phyloP scores from a whole-genome alignment of 2,888 invertebrate genomes.

The Monochamus alternatus region DNA sequence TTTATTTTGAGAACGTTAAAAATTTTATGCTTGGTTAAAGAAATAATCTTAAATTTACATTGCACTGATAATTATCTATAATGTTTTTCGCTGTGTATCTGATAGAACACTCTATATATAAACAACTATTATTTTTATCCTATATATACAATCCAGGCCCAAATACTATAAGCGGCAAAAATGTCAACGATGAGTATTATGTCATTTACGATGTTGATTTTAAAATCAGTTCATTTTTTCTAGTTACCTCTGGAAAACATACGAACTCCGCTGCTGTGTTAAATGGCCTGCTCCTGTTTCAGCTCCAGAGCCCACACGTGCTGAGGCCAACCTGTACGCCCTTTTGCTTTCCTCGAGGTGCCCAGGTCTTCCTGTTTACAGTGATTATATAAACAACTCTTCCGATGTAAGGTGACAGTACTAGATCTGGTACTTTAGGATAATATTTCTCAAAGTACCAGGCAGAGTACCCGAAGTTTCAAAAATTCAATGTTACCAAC shows the following conservation, averaged over 20 bases:
- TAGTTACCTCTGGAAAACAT: slow-evolving; percentile 10
- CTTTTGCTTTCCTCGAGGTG: slow-evolving; percentile 77
- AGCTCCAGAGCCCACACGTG: slow-evolving; percentile 95
- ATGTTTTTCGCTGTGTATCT: too few species aligned
- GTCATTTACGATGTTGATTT: neutral
- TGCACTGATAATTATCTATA: too few species aligned
- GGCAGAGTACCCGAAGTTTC: neutral
- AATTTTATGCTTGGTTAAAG: too few species aligned
- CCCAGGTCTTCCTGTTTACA: slow-evolving; percentile 68
- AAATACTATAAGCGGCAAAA: neutral
- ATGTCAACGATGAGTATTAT: neutral
- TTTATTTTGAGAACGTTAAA: too few species aligned
- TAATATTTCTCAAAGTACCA: slow-evolving; percentile 4
- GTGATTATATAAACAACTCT: slow-evolving; percentile 55
- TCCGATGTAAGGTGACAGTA: slow-evolving; percentile 45
- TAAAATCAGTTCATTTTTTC: slow-evolving; percentile 12
- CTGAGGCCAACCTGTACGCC: slow-evolving; percentile 97
- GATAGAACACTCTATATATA: too few species aligned
- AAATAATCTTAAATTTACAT: too few species aligned
- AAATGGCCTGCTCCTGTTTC: slow-evolving; percentile 78
- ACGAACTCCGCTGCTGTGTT: slow-evolving; percentile 53
- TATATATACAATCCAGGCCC: too few species aligned
- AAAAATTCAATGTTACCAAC: neutral
- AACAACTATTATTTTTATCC: too few species aligned
- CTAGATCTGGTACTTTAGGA: slow-evolving; percentile 16